phyloP scores from a whole-genome alignment of 1,140 invertebrate species.

The Halyomorpha halys region DNA sequence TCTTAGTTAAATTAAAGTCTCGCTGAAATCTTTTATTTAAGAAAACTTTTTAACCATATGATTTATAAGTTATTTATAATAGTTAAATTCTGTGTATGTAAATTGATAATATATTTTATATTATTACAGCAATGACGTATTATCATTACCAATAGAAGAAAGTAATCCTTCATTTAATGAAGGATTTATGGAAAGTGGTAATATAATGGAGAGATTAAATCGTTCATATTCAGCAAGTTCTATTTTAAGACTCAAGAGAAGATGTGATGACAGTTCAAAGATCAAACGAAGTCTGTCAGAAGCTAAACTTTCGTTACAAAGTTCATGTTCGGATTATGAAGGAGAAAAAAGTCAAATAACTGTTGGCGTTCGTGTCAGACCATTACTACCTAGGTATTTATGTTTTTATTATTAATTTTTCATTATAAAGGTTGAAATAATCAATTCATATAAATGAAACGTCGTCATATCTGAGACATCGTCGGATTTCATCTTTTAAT shows the following conservation, averaged over 20 bases:
- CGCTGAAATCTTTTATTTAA: too few species aligned
- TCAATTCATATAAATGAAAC: too few species aligned
- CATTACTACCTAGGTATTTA: constrained; percentile 23
- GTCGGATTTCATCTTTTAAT: too few species aligned
- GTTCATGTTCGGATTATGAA: neutral
- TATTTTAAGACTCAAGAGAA: constrained; percentile 7
- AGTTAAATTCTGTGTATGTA: too few species aligned
- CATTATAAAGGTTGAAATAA: too few species aligned
- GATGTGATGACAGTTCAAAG: neutral
- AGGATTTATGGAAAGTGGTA: neutral
- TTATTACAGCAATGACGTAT: constrained; percentile 3
- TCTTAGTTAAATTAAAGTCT: too few species aligned
- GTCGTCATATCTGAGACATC: too few species aligned
- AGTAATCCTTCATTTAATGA: neutral
- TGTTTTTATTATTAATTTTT: too few species aligned
- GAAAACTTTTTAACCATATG: too few species aligned
- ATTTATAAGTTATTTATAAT: too few species aligned
- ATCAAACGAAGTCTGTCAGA: constrained; percentile 22
- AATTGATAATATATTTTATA: neutral
- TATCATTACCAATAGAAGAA: neutral
- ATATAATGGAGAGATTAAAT: constrained; percentile 13
- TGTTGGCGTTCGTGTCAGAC: constrained; percentile 25
- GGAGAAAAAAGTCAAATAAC: constrained; percentile 24
- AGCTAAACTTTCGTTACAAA: constrained; percentile 19
- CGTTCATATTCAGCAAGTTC: constrained; percentile 23